These are phyloP conservation scores for Catonia carolina DNA, from an alignment of 2,888 invertebrate species.

Conservation along the genomic window DNA sequence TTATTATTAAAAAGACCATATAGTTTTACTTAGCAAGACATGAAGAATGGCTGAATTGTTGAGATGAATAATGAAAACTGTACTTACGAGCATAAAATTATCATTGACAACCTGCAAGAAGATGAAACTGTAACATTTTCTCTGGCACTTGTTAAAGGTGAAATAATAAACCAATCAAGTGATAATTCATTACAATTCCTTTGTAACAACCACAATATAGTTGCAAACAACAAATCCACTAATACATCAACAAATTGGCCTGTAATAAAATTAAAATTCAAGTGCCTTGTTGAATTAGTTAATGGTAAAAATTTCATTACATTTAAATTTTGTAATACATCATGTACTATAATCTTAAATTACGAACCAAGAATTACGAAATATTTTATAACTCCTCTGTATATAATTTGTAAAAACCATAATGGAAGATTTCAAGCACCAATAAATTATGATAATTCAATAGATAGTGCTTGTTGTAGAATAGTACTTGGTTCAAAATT, in stretches of 20 bases:
- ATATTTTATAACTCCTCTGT: conserved; percentile 51
- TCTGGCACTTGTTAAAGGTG: conserved; percentile 54
- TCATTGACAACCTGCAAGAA: conserved; percentile 54
- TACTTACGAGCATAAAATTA: conserved; percentile 27
- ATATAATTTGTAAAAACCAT: conserved; percentile 73
- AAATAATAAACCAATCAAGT: conserved; percentile 44
- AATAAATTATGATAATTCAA: conserved; percentile 53
- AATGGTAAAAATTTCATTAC: conserved; percentile 44
- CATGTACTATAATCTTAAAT: background rate
- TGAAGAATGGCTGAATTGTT: too few relatives aligned
- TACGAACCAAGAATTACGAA: conserved; percentile 26
- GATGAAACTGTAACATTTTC: conserved; percentile 56
- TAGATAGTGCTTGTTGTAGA: conserved; percentile 65
- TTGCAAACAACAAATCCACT: conserved; percentile 37
- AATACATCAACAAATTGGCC: conserved; percentile 47
- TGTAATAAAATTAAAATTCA: conserved; percentile 60
- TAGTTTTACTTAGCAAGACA: too few relatives aligned
- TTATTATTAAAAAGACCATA: too few relatives aligned
- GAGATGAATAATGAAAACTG: background rate
- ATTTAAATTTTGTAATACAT: conserved; percentile 17
- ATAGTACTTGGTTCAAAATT: conserved; percentile 71
- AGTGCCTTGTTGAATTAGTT: conserved; percentile 56
- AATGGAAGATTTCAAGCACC: conserved; percentile 72
- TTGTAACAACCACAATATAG: background rate
- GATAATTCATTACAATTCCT: conserved; percentile 36